Conservation (phyloP, 2,797 vertebrate genomes). For the Sternotherus odoratus region DNA sequence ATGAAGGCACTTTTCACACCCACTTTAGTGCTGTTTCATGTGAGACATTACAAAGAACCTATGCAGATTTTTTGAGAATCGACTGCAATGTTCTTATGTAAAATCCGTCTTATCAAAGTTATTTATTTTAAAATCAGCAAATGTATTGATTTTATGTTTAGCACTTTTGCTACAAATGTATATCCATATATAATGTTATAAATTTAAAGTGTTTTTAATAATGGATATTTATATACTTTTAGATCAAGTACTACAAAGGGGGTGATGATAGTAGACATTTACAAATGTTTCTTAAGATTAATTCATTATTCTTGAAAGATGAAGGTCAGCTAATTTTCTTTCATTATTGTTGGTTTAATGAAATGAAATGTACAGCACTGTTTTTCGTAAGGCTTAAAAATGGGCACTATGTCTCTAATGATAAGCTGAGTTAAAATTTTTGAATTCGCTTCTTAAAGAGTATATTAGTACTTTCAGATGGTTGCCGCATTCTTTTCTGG, state of each 20-base stretch:
- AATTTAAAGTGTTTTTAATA: no score
- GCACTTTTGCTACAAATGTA: neutral
- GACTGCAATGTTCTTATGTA: neutral
- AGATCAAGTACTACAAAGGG: neutral
- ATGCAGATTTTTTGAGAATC: neutral
- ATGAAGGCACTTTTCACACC: neutral
- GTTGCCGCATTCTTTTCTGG: neutral
- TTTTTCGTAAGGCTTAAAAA: neutral
- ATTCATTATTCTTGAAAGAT: conserved; percentile 1
- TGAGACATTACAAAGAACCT: neutral
- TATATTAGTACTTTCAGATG: neutral
- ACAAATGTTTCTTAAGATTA: conserved; percentile 29
- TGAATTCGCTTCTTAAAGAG: no score
- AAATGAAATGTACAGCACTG: neutral
- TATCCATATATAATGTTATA: no score
- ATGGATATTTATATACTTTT: neutral
- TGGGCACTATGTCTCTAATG: neutral
- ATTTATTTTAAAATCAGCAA: neutral
- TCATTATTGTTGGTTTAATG: conserved; percentile 34
- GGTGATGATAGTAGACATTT: accelerated
- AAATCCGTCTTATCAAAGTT: neutral
- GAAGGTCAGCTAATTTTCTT: neutral
- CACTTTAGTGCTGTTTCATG: neutral
- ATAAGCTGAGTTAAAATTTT: neutral
- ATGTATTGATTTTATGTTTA: neutral